Percentiles rank a stretch among this genome's conserved stretches.
Evolutionary conservation across 2,888 invertebrate species (phyloP).

Genomic region (Apamea monoglypha): DNA sequence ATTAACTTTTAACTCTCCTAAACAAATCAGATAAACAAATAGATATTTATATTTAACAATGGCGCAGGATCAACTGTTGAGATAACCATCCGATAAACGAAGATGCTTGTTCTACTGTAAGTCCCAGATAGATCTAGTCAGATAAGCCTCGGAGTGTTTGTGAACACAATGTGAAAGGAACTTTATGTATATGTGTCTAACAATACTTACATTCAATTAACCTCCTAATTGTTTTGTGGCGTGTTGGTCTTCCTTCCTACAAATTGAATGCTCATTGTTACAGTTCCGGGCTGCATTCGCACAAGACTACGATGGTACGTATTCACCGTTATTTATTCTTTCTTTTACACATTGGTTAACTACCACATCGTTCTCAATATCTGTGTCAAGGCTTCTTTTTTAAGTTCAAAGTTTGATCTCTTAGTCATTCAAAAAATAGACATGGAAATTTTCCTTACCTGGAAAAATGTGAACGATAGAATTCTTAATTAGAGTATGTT

Average conservation of each 20-base stretch:
- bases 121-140: constrained; percentile 61
- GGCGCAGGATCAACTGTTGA: constrained; percentile 40
- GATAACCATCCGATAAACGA: constrained; percentile 54
- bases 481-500: not conserved
- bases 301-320: constrained; percentile 90
- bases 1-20: constrained; percentile 39
- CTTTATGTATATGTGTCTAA: constrained; percentile 61
- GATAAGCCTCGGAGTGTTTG: constrained; percentile 53
- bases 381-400: constrained; percentile 35
- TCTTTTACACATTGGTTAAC: constrained; percentile 38
- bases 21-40: constrained; percentile 48
- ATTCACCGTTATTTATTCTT: constrained; percentile 61
- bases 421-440: not conserved
- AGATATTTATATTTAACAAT: constrained; percentile 52
- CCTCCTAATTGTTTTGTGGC: constrained; percentile 78
- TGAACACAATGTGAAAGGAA: constrained; percentile 68
- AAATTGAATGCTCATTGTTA: constrained; percentile 85
- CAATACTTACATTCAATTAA: constrained; percentile 76
- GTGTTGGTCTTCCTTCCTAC: constrained; percentile 77
- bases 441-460: constrained; percentile 4
- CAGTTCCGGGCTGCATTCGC: constrained; percentile 84
- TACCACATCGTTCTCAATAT: constrained; percentile 22
- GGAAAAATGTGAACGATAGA: not conserved
- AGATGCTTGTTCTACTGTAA: constrained; percentile 55
- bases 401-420: constrained; percentile 27